phyloP scores from a whole-genome alignment of 2,797 vertebrate genomes.

The Neosilurus mollespiculum region DNA sequence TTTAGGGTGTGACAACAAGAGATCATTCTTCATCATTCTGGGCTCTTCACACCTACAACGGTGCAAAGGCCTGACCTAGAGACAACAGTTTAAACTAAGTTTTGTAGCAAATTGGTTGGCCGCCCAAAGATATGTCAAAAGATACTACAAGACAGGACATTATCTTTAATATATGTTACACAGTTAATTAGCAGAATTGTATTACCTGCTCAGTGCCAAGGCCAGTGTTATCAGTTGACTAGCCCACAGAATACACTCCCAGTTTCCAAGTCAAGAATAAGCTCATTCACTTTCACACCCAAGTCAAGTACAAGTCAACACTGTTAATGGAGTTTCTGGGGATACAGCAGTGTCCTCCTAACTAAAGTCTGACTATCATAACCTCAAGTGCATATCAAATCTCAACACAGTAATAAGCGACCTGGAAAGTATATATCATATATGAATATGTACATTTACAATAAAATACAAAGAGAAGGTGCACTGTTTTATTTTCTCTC shows the following conservation, averaged over 20 bases:
- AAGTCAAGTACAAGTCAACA: neutral
- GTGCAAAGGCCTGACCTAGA: neutral
- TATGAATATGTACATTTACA: neutral
- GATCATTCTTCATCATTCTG: neutral
- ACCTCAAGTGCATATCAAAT: neutral
- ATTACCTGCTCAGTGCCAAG: neutral
- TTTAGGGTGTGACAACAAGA: slow-evolving; percentile 14
- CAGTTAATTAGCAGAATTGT: neutral
- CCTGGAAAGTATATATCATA: neutral
- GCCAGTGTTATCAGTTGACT: neutral
- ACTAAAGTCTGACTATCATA: neutral
- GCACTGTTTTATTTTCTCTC: neutral
- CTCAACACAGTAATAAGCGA: neutral
- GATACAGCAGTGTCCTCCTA: neutral
- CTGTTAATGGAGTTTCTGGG: neutral
- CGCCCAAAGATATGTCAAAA: neutral
- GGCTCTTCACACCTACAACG: neutral
- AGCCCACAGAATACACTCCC: neutral
- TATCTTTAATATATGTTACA: neutral
- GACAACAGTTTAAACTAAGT: slow-evolving; percentile 3
- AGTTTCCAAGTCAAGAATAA: neutral
- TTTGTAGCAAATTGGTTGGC: neutral
- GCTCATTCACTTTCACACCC: neutral
- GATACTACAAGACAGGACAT: neutral
- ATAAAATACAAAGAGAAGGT: neutral